Evolutionary conservation across 2,888 invertebrate genomes (phyloP).

Genomic region (Rhagonycha fulva): DNA sequence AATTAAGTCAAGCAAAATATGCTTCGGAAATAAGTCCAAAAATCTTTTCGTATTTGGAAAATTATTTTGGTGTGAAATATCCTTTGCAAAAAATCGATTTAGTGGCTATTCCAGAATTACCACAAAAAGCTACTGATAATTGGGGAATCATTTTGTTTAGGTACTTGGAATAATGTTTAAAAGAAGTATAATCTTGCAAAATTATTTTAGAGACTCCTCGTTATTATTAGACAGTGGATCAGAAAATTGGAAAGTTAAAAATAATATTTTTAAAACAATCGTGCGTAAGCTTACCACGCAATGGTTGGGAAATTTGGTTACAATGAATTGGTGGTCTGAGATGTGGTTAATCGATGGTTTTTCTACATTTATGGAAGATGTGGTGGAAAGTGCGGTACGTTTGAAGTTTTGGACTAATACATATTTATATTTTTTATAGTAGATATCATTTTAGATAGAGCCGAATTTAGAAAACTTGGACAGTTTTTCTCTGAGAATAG

Average conservation of each 20-base stretch:
- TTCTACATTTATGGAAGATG: conserved; percentile 65
- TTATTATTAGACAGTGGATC: conserved; percentile 32
- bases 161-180: conserved; percentile 34
- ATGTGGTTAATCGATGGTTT: conserved; percentile 78
- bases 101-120: conserved; percentile 63
- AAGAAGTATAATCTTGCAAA: neutral
- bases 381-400: conserved; percentile 45
- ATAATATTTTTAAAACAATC: conserved; percentile 60
- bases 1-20: conserved; percentile 50
- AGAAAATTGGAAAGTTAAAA: conserved; percentile 49
- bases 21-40: conserved; percentile 59
- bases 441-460: conserved; percentile 55
- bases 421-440: neutral
- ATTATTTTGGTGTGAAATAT: conserved; percentile 60
- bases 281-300: conserved; percentile 76
- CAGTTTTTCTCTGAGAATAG: conserved; percentile 58
- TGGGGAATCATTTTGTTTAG: conserved; percentile 64
- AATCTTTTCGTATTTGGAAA: conserved; percentile 58
- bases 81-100: conserved; percentile 62
- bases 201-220: conserved; percentile 34
- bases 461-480: conserved; percentile 63
- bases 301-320: conserved; percentile 76
- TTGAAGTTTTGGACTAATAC: neutral
- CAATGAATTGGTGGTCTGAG: conserved; percentile 72
- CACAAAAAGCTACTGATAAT: conserved; percentile 61